Evolutionary conservation across 2,113 vertebrate genomes (phyloP).

Genomic region (Myocastor coypus): DNA sequence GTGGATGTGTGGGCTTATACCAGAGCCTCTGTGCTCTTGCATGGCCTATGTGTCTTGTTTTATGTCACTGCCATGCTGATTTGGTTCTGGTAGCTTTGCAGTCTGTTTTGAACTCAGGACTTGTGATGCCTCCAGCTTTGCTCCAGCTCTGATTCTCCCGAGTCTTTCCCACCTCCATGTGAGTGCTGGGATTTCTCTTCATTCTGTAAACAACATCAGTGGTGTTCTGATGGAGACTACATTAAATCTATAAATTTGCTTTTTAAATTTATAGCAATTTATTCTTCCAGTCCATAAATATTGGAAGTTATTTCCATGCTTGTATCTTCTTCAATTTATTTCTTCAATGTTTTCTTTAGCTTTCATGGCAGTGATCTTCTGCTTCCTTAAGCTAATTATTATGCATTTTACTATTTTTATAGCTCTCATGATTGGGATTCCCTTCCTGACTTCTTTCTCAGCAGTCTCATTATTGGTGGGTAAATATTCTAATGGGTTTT

Average conservation of each 20-base stretch:
- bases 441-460: neutral
- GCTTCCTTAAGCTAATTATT: neutral
- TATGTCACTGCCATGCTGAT: neutral
- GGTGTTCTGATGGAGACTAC: neutral
- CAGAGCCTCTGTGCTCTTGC: neutral
- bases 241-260: neutral
- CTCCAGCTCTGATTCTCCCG: neutral
- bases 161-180: fast-evolving
- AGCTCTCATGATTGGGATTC: neutral
- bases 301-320: neutral
- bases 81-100: neutral
- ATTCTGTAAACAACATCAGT: neutral
- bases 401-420: no score
- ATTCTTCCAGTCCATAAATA: neutral
- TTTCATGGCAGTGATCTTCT: neutral
- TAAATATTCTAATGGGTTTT: neutral
- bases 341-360: neutral
- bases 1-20: no score
- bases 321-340: neutral
- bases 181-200: neutral
- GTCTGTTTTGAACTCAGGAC: neutral
- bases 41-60: fast-evolving
- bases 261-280: neutral
- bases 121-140: no score
- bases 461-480: neutral